Conservation (phyloP, 2,797 vertebrate genomes). For the Telmatherina bonti region DNA sequence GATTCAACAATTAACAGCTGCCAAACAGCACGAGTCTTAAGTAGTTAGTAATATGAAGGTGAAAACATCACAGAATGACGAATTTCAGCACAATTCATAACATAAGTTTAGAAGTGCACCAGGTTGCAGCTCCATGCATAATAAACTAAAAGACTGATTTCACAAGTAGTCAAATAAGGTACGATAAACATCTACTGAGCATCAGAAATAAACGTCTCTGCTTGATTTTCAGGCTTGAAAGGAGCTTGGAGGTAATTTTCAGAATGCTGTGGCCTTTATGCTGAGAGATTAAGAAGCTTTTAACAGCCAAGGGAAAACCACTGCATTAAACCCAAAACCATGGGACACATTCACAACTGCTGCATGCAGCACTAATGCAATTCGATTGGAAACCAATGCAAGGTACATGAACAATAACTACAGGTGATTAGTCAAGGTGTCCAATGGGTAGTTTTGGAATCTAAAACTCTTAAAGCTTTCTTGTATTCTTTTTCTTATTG, state of each 20-base stretch:
- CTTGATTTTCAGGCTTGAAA: constrained; percentile 36
- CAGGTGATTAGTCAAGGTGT: constrained; percentile 35
- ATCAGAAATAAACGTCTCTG: neutral
- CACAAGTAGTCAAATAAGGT: constrained; percentile 6
- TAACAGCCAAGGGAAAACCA: constrained; percentile 26
- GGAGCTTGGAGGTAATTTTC: constrained; percentile 13
- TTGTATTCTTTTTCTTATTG: constrained; percentile 19
- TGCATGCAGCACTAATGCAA: constrained; percentile 44
- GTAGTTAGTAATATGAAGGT: constrained; percentile 21
- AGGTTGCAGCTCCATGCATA: neutral
- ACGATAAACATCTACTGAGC: neutral
- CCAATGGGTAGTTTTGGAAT: constrained; percentile 24
- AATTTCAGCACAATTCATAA: too few species aligned
- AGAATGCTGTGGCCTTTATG: constrained; percentile 23
- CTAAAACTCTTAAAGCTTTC: constrained; percentile 3
- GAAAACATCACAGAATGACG: neutral
- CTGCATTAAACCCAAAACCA: constrained; percentile 25
- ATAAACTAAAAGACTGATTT: constrained; percentile 22
- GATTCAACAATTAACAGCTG: too few species aligned
- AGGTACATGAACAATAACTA: constrained; percentile 33
- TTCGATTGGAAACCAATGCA: constrained; percentile 38
- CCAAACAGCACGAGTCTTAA: neutral
- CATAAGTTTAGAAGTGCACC: constrained; percentile 6
- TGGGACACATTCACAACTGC: constrained; percentile 9
- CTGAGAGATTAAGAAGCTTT: constrained; percentile 27